Base-by-base conservation (phyloP, 30 jellyfish, hydroid and myxozoan species). In the Morbakka virulenta region DNA sequence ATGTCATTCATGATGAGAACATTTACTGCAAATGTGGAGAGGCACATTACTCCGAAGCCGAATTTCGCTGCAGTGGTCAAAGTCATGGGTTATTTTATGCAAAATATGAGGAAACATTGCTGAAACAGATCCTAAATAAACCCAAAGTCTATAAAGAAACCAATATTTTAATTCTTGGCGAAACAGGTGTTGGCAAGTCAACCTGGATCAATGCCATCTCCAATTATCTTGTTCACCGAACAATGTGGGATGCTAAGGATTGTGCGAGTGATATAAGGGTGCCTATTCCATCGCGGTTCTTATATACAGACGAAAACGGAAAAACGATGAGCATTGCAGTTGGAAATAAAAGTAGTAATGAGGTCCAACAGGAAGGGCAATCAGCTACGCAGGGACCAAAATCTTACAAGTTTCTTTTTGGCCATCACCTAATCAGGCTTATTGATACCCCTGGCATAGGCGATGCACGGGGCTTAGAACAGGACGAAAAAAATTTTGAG, bases 161-260 rank as follows among this genome's bases (percentile, higher is more conserved):
- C 25, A 80, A 80, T 63, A 80, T 80, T 12, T 11, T 80, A 0
- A 68, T 80, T 35, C 69, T 80, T 11, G 92, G 92, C 1, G 92
- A 80, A 36, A 80, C 92, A 1, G 92, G 92, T 0, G 92, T 80
- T 25, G 92, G 92, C 0, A 80, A 80, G 32, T 80, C 92, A 2
- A 80, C 92, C 0, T 80, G 92, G 92, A 80, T 80, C 53, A 80
- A 80, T 41, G 92, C 92, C 12, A 13, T 80, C 20, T 77, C 85
- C 0, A 80, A 80, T 69, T 80, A 80, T 51, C 77, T 80, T 0
- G 85, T 62, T 3, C 69, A 30, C 29, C n/a, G 62, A 0, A 30
- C 82, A 2, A 52, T 82, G 24, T 13, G 36, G 13, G 87, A 72
- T 0, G 94, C 94, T 4, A 29, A 11, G 17, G 35, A 35, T 14